Evolutionary conservation across 2,888 invertebrate species (phyloP).

Genomic region (Macrosiphum euphorbiae): DNA sequence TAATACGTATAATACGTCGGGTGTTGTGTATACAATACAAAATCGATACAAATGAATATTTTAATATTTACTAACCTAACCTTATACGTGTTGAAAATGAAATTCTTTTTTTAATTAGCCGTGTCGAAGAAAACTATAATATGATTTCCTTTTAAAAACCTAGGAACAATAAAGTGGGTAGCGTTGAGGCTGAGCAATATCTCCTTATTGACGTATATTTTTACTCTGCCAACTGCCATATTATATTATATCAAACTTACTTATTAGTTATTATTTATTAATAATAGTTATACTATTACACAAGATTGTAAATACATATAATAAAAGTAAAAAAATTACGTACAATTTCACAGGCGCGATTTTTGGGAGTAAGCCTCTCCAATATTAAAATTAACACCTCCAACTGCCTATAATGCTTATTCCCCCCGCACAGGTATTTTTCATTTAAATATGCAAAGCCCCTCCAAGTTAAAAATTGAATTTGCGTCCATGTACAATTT

Average conservation of each 20-base stretch:
- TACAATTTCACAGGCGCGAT: not conserved
- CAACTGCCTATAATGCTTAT: too few relatives aligned
- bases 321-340: not conserved
- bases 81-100: not conserved
- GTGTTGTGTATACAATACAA: not conserved
- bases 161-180: not conserved
- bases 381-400: too few relatives aligned
- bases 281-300: too few relatives aligned
- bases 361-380: too few relatives aligned
- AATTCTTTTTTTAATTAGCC: not conserved
- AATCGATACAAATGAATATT: not conserved
- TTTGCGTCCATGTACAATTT: too few relatives aligned
- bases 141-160: not conserved
- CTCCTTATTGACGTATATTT: not conserved
- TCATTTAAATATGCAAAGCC: too few relatives aligned
- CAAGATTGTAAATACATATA: not conserved
- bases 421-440: too few relatives aligned
- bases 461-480: too few relatives aligned
- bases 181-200: not conserved
- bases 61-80: not conserved
- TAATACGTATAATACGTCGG: not conserved
- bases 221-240: not conserved
- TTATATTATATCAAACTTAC: not conserved
- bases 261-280: not conserved
- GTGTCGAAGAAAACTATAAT: not conserved